Percentiles rank a stretch among this genome's conserved stretches.
Evolutionary conservation across 2,113 vertebrate species (phyloP).

Genomic region (Hydrolagus affinis): DNA sequence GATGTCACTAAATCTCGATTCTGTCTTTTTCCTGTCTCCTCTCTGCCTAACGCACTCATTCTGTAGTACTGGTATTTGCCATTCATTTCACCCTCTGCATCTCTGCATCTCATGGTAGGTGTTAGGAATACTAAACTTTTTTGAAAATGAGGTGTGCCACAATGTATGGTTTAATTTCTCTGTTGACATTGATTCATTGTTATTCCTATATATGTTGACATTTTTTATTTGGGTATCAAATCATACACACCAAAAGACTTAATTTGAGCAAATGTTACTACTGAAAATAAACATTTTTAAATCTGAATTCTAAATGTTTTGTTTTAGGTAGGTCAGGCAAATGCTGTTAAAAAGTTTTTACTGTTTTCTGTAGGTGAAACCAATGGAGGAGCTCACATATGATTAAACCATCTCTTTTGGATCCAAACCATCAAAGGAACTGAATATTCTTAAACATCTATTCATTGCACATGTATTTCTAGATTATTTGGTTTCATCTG

Average conservation of each 20-base stretch:
- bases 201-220: background rate
- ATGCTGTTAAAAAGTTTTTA: too few relatives aligned
- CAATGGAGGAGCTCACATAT: too few relatives aligned
- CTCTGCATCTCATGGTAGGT: constrained; percentile 63
- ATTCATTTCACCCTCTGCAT: constrained; percentile 62
- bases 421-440: too few relatives aligned
- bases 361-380: too few relatives aligned
- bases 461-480: too few relatives aligned
- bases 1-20: constrained; percentile 46
- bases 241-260: too few relatives aligned
- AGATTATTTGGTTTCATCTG: too few relatives aligned
- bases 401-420: too few relatives aligned
- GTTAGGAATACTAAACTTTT: constrained; percentile 44
- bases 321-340: background rate
- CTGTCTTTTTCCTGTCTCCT: constrained; percentile 49
- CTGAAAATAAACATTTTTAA: background rate
- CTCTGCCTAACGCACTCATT: constrained; percentile 57
- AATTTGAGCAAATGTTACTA: too few relatives aligned
- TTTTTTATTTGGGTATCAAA: background rate
- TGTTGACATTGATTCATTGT: constrained; percentile 7
- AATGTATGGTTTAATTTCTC: constrained; percentile 23
- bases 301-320: background rate
- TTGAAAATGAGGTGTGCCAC: constrained; percentile 38
- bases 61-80: constrained; percentile 60
- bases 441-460: too few relatives aligned